phyloP scores from a whole-genome alignment of 2,888 invertebrate species.

The Marronus borbonicus region DNA sequence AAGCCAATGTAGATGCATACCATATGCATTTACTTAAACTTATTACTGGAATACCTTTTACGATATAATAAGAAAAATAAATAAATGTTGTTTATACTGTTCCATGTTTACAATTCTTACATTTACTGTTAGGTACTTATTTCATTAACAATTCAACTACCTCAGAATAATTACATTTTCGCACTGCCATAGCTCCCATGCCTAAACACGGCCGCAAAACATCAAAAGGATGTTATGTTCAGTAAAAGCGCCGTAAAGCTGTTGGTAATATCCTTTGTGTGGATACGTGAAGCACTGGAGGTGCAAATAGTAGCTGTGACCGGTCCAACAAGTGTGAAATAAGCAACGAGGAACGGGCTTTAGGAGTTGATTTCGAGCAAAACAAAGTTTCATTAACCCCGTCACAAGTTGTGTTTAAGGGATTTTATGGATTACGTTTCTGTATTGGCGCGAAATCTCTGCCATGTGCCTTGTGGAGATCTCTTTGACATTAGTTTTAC shows the following conservation, averaged over 20 bases:
- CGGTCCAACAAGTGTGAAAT: conserved; percentile 46
- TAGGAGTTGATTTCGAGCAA: not conserved
- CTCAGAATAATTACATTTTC: conserved; percentile 14
- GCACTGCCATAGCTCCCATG: not conserved
- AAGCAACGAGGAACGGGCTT: conserved; percentile 33
- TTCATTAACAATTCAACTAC: not conserved
- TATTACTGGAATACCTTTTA: no score
- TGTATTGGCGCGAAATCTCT: conserved; percentile 4
- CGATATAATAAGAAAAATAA: no score
- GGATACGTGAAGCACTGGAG: conserved; percentile 28
- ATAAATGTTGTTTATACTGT: no score
- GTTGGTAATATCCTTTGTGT: conserved; percentile 40
- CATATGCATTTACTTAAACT: no score
- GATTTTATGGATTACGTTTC: conserved; percentile 13
- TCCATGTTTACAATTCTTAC: no score
- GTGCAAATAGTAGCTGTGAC: conserved; percentile 32
- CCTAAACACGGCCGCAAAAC: conserved; percentile 27
- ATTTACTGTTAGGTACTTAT: no score
- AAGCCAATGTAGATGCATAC: no score
- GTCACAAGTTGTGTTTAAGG: not conserved
- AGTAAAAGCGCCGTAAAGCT: conserved; percentile 25
- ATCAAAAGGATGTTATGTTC: conserved; percentile 40
- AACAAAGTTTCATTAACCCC: conserved; percentile 19
- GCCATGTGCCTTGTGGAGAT: not conserved
- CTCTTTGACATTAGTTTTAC: no score